Evolutionary conservation across 2,113 vertebrate genomes (phyloP), one percentile per base, ranked within the genome.

Genomic region (Macroglossus sobrinus): DNA sequence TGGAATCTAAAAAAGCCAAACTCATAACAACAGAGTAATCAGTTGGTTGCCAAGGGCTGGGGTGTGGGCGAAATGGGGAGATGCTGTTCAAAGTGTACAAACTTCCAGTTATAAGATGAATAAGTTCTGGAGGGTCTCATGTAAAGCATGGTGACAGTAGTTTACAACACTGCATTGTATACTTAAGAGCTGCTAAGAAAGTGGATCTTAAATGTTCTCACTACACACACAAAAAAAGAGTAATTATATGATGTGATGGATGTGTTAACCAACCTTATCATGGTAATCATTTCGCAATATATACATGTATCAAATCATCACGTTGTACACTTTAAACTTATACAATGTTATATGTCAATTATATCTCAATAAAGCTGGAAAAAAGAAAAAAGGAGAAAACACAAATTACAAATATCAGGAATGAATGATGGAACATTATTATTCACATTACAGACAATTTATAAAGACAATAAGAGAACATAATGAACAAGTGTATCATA

Each of bases 341-440:
- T 43, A 80, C 43, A 88, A 80, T 93, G 84, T 61, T 93, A 72
- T 63, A 63, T 72, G 26, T 93, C 84, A 93, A 80, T 80, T 93
- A 93, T 87, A 87, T 63, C 28, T 71, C 53, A 80, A 88, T 86
- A 76, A 78, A 85, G 59, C 45, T 76, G 57, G 33, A 43, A 35
- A 81, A 94, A 94, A 80, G 47, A 64, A 76, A 64, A 89, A 63
- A 93, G 63, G 28, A 69, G 43, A 85, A 93, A 84, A 72, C 26
- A 86, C 40, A 93, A 90, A 85, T 85, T 90, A 66, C 26, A 85
- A 78, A 59, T 96, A 90, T 59, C 80, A 79, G 47, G 53, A 96
- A 71, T 66, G 38, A 85, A 96, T 57, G 33, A 26, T 53, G 38
- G 40, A 66, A 85, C 28, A 89, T 85, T n/a, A 84, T 75, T 68